Conservation (phyloP, 1,140 invertebrate species). For the Drosophila neocordata region DNA sequence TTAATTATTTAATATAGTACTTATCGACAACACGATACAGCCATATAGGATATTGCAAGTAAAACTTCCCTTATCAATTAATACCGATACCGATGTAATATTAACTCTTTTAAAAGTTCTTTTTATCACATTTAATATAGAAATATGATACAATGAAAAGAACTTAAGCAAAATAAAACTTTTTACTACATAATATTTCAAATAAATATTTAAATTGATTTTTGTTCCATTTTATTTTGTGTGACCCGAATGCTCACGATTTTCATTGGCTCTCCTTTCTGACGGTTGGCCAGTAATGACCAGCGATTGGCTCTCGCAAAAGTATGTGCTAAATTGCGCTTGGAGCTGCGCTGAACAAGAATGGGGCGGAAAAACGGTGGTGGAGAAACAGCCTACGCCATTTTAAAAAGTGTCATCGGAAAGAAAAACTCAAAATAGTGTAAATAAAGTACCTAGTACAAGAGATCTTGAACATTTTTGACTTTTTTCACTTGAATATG, state of each 20-base stretch:
- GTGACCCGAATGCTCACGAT: neutral
- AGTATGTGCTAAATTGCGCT: neutral
- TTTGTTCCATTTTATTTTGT: neutral
- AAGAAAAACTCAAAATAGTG: neutral
- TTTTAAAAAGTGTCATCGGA: neutral
- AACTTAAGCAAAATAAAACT: neutral
- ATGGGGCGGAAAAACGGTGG: neutral
- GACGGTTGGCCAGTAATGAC: neutral
- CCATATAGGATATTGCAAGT: too few relatives aligned
- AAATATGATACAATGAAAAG: too few relatives aligned
- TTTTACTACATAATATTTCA: neutral
- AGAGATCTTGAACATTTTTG: too few relatives aligned
- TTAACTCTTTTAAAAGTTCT: too few relatives aligned
- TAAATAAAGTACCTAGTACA: too few relatives aligned
- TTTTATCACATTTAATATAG: too few relatives aligned
- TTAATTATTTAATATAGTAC: too few relatives aligned
- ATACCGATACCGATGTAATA: too few relatives aligned
- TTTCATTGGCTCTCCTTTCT: neutral
- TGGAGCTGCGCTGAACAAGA: neutral
- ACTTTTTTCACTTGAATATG: too few relatives aligned
- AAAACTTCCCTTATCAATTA: too few relatives aligned
- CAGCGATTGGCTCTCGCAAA: slow-evolving; percentile 6
- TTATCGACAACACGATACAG: too few relatives aligned
- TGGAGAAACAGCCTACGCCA: slow-evolving; percentile 2
- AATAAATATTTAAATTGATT: neutral